Percentiles rank a stretch among this genome's conserved stretches.
These are phyloP conservation scores for Cyclura pinguis DNA, from an alignment of 2,797 vertebrate genomes.

Conservation along the genomic window DNA sequence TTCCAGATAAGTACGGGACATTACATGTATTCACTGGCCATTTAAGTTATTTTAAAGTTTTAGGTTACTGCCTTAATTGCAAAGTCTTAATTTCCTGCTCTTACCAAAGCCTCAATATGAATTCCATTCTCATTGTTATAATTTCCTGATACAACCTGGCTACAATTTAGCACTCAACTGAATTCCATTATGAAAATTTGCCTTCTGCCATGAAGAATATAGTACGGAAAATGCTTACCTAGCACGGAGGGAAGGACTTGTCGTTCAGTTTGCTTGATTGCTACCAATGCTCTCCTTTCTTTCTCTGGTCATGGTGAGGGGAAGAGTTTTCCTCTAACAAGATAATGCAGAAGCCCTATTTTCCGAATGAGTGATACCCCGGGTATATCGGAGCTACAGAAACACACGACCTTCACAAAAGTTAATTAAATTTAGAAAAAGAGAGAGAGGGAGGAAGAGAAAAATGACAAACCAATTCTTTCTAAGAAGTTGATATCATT, in stretches of 20 bases:
- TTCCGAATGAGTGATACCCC: conserved; percentile 60
- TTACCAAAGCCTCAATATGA: conserved; percentile 68
- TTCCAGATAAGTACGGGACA: conserved; percentile 71
- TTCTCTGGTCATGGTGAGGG: neutral
- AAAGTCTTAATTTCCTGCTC: conserved; percentile 69
- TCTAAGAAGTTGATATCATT: conserved; percentile 50
- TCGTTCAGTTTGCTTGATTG: conserved; percentile 63
- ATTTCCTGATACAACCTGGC: conserved; percentile 71
- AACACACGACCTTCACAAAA: conserved; percentile 71
- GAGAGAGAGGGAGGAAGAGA: conserved; percentile 18
- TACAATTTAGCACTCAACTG: conserved; percentile 72
- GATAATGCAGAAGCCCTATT: conserved; percentile 73
- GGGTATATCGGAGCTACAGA: conserved; percentile 68
- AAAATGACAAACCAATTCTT: conserved; percentile 37
- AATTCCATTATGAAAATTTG: conserved; percentile 65
- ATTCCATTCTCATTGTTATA: conserved; percentile 67
- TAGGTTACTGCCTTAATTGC: conserved; percentile 76
- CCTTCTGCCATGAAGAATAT: conserved; percentile 59
- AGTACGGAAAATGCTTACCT: conserved; percentile 70
- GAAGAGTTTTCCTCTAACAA: conserved; percentile 56
- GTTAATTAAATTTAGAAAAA: conserved; percentile 70
- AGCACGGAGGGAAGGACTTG: conserved; percentile 57
- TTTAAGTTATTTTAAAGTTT: conserved; percentile 78
- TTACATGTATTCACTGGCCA: conserved; percentile 71
- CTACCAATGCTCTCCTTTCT: conserved; percentile 38